Evolutionary conservation across 2,888 invertebrate species (phyloP).

Genomic region (Volucella bombylans): DNA sequence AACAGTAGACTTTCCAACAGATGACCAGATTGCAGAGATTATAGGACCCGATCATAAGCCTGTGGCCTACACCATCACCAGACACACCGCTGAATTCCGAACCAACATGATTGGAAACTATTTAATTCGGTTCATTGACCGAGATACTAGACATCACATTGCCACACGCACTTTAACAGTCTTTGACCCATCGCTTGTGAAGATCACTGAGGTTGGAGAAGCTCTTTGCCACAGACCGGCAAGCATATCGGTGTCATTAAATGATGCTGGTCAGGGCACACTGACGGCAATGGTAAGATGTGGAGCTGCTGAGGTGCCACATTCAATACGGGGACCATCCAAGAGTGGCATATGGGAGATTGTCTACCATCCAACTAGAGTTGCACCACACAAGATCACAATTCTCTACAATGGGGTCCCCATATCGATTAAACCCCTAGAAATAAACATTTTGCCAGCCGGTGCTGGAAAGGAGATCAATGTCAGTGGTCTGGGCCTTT

Average conservation of each 20-base stretch:
- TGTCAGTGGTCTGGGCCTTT: constrained; percentile 91
- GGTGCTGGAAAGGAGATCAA: constrained; percentile 88
- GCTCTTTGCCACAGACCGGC: constrained; percentile 92
- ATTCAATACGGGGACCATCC: constrained; percentile 89
- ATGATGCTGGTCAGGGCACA: constrained; percentile 92
- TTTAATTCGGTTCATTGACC: constrained; percentile 86
- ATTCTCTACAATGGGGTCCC: constrained; percentile 94
- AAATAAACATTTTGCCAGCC: constrained; percentile 85
- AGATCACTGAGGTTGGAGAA: constrained; percentile 89
- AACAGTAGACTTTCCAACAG: constrained; percentile 85
- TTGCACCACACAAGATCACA: constrained; percentile 93
- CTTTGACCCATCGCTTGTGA: constrained; percentile 89
- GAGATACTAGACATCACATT: constrained; percentile 85
- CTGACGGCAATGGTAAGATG: constrained; percentile 91
- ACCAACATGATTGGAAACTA: constrained; percentile 90
- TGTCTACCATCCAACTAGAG: constrained; percentile 93
- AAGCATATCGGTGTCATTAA: constrained; percentile 89
- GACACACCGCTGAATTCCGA: constrained; percentile 89
- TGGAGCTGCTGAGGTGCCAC: constrained; percentile 91
- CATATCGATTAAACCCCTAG: constrained; percentile 83
- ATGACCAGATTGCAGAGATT: constrained; percentile 87
- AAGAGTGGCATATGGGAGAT: constrained; percentile 90
- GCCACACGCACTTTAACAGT: constrained; percentile 89
- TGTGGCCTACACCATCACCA: constrained; percentile 85
- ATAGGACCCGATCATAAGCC: constrained; percentile 86